phyloP scores from a whole-genome alignment of 2,888 invertebrate genomes.

The Eurois occulta region DNA sequence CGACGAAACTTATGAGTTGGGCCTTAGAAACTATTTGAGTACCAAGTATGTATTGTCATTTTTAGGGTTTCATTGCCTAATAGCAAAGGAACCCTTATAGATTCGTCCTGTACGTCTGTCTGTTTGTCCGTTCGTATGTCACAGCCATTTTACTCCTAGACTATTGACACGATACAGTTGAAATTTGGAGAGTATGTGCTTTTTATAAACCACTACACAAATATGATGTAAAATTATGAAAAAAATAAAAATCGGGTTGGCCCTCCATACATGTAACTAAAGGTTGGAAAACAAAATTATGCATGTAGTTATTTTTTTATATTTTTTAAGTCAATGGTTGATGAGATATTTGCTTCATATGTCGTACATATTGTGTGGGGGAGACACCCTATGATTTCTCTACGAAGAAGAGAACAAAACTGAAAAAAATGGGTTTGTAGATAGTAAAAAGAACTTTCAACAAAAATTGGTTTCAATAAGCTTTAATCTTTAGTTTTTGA shows the following conservation, averaged over 20 bases:
- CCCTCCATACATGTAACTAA: not conserved
- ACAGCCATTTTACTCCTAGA: not conserved
- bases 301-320: too few relatives aligned
- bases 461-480: too few relatives aligned
- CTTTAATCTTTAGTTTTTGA: too few relatives aligned
- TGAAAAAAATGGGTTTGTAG: too few relatives aligned
- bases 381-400: not conserved
- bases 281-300: not conserved
- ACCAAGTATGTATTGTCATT: conserved; percentile 78
- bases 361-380: not conserved
- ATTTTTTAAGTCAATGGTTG: too few relatives aligned
- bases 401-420: too few relatives aligned
- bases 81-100: not conserved
- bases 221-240: not conserved
- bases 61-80: not conserved
- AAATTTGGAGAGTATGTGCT: not conserved
- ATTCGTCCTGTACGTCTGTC: not conserved
- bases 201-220: not conserved
- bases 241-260: not conserved
- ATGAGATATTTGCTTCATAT: too few relatives aligned
- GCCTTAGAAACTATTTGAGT: conserved; percentile 89
- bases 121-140: not conserved
- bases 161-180: not conserved
- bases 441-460: too few relatives aligned
- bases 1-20: conserved; percentile 85